Evolutionary conservation across 2,888 invertebrate genomes (phyloP), one percentile per base, ranked within the genome.

Genomic region (Copidosoma aretas): DNA sequence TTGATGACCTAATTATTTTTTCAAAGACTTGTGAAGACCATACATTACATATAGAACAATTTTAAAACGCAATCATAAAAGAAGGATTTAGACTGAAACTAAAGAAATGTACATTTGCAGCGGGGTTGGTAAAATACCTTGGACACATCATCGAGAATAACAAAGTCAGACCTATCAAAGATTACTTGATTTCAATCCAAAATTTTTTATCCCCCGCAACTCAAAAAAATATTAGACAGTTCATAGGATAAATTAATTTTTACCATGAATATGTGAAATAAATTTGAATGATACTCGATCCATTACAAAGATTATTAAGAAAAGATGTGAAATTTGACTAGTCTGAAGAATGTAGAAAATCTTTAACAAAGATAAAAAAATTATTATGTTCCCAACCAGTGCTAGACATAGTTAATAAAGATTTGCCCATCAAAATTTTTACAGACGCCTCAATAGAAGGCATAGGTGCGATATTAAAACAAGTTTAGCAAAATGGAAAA

Each of bases 1-100:
- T 76, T 19, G 76, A 77, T 49, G 76, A 77, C 62, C 32, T 32
- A 75, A 76, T 74, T 53, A 67, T 76, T 12, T 75, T 74, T 63
- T 75, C 75, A 56, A 70, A 72, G 53, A 67, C 71, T 49, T 75
- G 70, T 54, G 67, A 70, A 58, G 73, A 76, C 51, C 73, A 76
- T 60, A 63, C 76, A 61, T 24, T 53, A 24, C 76, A 76, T 71
- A n/a, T 76, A 58, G 54, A 66, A 51, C 22, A 39, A 66, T 53
- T 75, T 64, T 56, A 75, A 53, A 21, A 76, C 52, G 74, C 72
- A 60, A 71, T 77, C 57, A 39, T 54, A n/a, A 49, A 70, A 70
- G 72, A 75, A 70, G 73, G 72, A 51, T 75, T 75, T 52, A 66
- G 70, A 67, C 22, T 75, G 41, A 75, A 74, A 60, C 57, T 70